phyloP scores from a whole-genome alignment of 2,797 vertebrate genomes.

The Lagodon rhomboides region DNA sequence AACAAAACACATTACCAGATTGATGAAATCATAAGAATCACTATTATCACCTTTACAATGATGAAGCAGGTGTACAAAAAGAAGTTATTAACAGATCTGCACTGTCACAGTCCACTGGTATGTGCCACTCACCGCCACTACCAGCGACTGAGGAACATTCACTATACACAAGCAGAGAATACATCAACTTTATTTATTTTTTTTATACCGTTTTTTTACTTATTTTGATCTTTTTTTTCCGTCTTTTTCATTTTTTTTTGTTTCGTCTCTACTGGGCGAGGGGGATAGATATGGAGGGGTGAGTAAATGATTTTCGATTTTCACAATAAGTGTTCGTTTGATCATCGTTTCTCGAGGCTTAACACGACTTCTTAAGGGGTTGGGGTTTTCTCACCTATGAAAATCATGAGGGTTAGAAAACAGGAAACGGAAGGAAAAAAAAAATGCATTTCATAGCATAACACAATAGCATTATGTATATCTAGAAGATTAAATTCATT shows the following conservation, averaged over 20 bases:
- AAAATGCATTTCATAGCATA: constrained; percentile 87
- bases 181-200: constrained; percentile 86
- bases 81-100: constrained; percentile 88
- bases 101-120: constrained; percentile 90
- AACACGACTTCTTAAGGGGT: constrained; percentile 81
- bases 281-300: constrained; percentile 87
- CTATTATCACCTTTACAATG: constrained; percentile 95
- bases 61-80: constrained; percentile 93
- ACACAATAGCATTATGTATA: constrained; percentile 92
- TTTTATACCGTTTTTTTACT: constrained; percentile 50
- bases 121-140: constrained; percentile 87
- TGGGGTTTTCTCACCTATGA: constrained; percentile 62
- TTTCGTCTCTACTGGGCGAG: constrained; percentile 67
- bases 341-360: constrained; percentile 86
- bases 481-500: constrained; percentile 87
- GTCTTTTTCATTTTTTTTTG: constrained; percentile 54
- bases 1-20: constrained; percentile 93
- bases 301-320: constrained; percentile 91
- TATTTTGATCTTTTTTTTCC: constrained; percentile 63
- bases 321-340: constrained; percentile 90
- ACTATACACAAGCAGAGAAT: constrained; percentile 98
- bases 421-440: constrained; percentile 56
- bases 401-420: constrained; percentile 76
- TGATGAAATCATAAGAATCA: constrained; percentile 88
- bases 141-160: constrained; percentile 92